Conservation (phyloP, 2,113 vertebrate species). For the Laticauda colubrina region DNA sequence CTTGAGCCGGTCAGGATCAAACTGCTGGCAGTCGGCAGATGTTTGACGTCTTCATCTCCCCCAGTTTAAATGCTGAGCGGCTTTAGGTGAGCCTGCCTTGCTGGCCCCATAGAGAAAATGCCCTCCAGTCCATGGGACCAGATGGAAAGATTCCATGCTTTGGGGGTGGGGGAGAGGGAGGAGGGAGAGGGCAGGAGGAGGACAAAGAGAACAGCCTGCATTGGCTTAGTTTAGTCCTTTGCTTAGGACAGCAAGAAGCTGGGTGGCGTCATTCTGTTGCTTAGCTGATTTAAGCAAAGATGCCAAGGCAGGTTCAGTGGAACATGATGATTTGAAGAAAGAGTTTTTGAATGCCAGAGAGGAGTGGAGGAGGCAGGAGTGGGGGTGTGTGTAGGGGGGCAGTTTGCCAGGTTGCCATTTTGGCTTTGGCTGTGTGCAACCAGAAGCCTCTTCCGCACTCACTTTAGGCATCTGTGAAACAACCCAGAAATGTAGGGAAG, state of each 20-base stretch:
- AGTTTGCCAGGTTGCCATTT: background rate
- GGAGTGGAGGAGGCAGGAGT: background rate
- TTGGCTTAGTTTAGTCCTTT: background rate
- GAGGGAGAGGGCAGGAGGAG: background rate
- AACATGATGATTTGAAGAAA: background rate
- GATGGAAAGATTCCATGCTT: background rate
- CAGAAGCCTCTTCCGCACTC: background rate
- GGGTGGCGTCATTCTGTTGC: background rate
- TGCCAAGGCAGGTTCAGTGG: background rate
- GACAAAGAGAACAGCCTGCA: rapidly evolving
- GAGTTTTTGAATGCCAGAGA: background rate
- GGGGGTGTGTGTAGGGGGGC: background rate
- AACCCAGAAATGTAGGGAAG: background rate
- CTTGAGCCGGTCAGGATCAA: background rate
- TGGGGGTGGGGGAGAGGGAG: background rate
- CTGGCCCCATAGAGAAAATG: background rate
- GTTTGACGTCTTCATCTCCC: background rate
- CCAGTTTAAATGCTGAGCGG: background rate
- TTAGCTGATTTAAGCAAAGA: background rate
- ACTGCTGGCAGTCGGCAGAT: background rate
- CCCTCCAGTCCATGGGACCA: background rate
- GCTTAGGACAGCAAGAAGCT: background rate
- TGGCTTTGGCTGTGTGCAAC: background rate
- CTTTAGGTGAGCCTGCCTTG: background rate
- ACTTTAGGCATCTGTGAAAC: background rate